A percentile compares a stretch with the other conserved stretches of the same genome.
Conservation (phyloP, 2,113 vertebrate species). For the Crotalus helleri region DNA sequence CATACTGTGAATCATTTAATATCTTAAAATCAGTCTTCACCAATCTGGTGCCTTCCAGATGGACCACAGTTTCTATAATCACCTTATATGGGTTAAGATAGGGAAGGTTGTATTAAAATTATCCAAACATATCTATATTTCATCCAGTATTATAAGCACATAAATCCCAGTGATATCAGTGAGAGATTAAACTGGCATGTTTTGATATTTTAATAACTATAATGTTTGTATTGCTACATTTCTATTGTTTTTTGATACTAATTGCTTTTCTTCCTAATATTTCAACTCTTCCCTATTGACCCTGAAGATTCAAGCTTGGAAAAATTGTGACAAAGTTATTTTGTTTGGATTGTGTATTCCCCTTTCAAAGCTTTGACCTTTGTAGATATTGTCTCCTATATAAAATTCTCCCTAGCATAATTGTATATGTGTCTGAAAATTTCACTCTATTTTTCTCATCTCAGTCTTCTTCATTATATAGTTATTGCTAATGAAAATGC, state of each 20-base stretch:
- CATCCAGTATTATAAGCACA: neutral
- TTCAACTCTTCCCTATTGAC: neutral
- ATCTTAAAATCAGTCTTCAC: neutral
- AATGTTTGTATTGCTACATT: neutral
- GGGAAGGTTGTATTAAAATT: neutral
- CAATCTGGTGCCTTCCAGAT: neutral
- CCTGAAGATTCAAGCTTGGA: neutral
- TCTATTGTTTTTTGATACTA: neutral
- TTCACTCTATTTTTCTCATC: neutral
- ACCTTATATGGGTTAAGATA: neutral
- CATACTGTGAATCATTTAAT: neutral
- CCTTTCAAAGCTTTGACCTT: neutral
- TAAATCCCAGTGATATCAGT: neutral
- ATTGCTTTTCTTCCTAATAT: neutral
- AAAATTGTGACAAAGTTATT: neutral
- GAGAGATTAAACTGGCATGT: neutral
- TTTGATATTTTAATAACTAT: neutral
- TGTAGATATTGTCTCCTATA: neutral
- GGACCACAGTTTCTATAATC: neutral
- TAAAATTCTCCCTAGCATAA: neutral
- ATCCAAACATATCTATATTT: neutral
- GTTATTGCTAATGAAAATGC: neutral
- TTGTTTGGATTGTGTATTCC: neutral
- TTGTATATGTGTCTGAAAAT: neutral
- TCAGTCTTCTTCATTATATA: neutral